Percentiles rank a stretch among this genome's conserved stretches.
phyloP scores from a whole-genome alignment of 2,113 vertebrate genomes.

The Pachycephala philippinensis region DNA sequence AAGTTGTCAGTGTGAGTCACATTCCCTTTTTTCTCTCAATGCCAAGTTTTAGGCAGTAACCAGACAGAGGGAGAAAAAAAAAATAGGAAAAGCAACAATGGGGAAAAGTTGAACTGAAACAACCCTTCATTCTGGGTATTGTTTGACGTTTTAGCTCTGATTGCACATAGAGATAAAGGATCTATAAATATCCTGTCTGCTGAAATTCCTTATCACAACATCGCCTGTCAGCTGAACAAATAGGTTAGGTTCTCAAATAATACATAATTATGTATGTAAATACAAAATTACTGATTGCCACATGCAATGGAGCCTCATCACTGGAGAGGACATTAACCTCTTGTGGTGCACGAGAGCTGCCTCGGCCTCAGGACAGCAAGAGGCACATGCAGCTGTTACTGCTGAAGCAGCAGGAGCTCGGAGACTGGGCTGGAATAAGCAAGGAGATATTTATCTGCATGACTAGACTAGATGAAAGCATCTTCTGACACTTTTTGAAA shows the following conservation, averaged over 20 bases:
- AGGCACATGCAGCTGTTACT: not conserved
- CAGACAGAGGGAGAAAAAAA: not conserved
- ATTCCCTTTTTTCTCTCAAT: slow-evolving; percentile 40
- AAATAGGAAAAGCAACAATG: slow-evolving; percentile 45
- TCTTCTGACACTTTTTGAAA: slow-evolving; percentile 18
- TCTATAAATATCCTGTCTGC: slow-evolving; percentile 63
- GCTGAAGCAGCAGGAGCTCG: not conserved
- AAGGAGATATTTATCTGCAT: not conserved
- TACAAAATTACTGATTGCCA: not conserved
- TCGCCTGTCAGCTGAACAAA: slow-evolving; percentile 51
- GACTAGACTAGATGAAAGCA: not conserved
- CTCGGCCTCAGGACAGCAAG: not conserved
- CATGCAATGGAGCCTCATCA: not conserved
- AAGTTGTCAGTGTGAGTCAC: slow-evolving; percentile 60
- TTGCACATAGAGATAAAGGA: slow-evolving; percentile 26
- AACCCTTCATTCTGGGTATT: slow-evolving; percentile 36
- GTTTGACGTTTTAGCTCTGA: slow-evolving; percentile 46
- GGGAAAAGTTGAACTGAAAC: slow-evolving; percentile 53
- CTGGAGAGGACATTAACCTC: not conserved
- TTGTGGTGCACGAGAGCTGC: not conserved
- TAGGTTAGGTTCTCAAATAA: slow-evolving; percentile 3
- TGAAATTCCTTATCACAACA: slow-evolving; percentile 46
- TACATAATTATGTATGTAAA: slow-evolving; percentile 23
- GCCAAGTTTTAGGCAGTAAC: slow-evolving; percentile 56
- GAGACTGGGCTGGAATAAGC: not conserved